Conservation (phyloP, 2,113 vertebrate species). For the Ochotona princeps region DNA sequence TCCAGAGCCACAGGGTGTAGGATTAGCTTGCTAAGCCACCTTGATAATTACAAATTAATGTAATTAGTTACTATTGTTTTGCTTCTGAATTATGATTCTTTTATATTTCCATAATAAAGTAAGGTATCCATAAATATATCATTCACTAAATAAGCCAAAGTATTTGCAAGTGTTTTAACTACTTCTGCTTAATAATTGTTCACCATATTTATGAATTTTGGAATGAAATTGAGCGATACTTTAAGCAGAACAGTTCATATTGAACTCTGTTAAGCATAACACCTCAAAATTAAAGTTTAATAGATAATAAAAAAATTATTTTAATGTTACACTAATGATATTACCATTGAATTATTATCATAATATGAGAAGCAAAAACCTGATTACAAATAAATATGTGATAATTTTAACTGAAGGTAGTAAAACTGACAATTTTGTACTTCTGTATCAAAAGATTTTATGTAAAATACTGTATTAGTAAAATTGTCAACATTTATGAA, state of each 20-base stretch:
- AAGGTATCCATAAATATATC: neutral
- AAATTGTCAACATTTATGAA: neutral
- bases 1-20: too few relatives aligned
- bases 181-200: neutral
- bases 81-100: neutral
- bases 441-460: neutral
- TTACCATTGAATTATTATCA: neutral
- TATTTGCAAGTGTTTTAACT: neutral
- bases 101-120: neutral
- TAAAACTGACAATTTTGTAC: neutral
- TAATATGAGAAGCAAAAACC: neutral
- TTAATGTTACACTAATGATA: neutral
- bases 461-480: neutral
- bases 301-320: neutral
- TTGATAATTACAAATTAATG: neutral
- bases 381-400: neutral
- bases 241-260: neutral
- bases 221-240: neutral
- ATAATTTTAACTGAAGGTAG: neutral
- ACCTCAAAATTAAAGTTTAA: neutral
- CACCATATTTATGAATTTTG: neutral
- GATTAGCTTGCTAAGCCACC: neutral
- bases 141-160: neutral
- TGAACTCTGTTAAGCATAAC: neutral
- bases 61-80: neutral